phyloP scores from a whole-genome alignment of 2,888 invertebrate genomes.

The Lithophane semibrunnea region DNA sequence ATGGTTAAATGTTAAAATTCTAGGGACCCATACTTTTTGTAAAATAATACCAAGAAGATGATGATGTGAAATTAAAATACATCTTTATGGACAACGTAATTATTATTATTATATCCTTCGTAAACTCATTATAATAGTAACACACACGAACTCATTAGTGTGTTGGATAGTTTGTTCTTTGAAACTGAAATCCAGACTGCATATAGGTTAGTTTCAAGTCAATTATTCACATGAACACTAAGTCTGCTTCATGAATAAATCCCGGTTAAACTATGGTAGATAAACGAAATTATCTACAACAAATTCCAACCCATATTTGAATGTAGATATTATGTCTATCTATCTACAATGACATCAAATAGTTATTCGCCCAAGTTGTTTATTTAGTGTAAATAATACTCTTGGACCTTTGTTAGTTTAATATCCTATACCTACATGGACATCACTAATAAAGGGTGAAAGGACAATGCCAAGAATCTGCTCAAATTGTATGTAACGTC shows the following conservation, averaged over 20 bases:
- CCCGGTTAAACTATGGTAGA: background rate
- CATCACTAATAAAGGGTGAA: too few species aligned
- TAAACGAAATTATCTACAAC: too few species aligned
- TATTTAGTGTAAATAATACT: background rate
- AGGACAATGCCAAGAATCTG: too few species aligned
- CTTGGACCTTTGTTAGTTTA: background rate
- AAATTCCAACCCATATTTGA: background rate
- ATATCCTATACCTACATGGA: background rate
- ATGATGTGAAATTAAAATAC: background rate
- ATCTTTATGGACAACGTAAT: too few species aligned
- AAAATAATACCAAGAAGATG: background rate
- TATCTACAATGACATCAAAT: background rate
- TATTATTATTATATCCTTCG: background rate
- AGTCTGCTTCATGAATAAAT: background rate
- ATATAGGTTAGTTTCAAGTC: slow-evolving; percentile 19
- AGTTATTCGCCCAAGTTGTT: background rate
- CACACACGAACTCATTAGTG: slow-evolving; percentile 34
- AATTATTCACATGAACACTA: slow-evolving; percentile 27
- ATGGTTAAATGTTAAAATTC: background rate
- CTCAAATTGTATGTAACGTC: too few species aligned
- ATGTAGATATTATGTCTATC: background rate
- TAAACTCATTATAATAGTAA: slow-evolving; percentile 29
- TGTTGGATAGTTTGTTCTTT: slow-evolving; percentile 32
- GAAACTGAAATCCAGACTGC: slow-evolving; percentile 27
- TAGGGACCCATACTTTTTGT: background rate